phyloP scores from a whole-genome alignment of 2,113 vertebrate genomes.

The Ophiodon elongatus region DNA sequence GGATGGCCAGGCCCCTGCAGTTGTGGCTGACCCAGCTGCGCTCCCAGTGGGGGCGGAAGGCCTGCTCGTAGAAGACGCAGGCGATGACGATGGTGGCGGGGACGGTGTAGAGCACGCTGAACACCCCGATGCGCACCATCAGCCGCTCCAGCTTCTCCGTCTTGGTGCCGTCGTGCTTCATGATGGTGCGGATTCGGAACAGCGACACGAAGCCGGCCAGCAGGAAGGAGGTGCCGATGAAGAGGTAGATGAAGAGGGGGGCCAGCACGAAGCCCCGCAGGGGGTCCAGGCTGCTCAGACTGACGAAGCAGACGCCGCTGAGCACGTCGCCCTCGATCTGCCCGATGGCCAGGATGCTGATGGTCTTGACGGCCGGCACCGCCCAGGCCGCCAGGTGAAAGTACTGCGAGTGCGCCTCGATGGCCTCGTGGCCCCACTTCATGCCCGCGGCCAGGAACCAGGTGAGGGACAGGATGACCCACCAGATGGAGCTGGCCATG shows the following conservation, averaged over 20 bases:
- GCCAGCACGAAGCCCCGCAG: constrained; percentile 95
- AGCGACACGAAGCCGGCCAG: constrained; percentile 97
- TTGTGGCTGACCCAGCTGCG: constrained; percentile 95
- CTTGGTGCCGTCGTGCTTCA: constrained; percentile 98
- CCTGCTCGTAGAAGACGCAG: constrained; percentile 99
- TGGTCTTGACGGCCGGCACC: constrained; percentile 95
- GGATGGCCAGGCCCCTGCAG: constrained; percentile 95
- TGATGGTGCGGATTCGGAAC: constrained; percentile 97
- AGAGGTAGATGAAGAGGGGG: constrained; percentile 97
- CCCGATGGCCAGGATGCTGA: constrained; percentile 96
- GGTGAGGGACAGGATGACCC: constrained; percentile 98
- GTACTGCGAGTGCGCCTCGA: constrained; percentile 97
- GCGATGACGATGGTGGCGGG: constrained; percentile 98
- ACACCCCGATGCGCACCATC: constrained; percentile 98
- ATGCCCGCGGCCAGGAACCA: constrained; percentile 98
- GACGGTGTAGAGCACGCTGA: constrained; percentile 97
- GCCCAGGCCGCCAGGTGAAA: constrained; percentile 98
- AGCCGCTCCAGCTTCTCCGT: constrained; percentile 97
- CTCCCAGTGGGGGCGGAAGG: constrained; percentile 96
- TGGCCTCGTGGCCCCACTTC: constrained; percentile 99
- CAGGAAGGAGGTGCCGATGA: constrained; percentile 96
- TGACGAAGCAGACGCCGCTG: constrained; percentile 96
- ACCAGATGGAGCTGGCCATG: constrained; percentile 99
- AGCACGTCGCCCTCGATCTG: constrained; percentile 96
- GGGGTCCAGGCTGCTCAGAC: constrained; percentile 93